Base-by-base conservation (phyloP, 2,797 vertebrate genomes). In the Chrosomus eos region DNA sequence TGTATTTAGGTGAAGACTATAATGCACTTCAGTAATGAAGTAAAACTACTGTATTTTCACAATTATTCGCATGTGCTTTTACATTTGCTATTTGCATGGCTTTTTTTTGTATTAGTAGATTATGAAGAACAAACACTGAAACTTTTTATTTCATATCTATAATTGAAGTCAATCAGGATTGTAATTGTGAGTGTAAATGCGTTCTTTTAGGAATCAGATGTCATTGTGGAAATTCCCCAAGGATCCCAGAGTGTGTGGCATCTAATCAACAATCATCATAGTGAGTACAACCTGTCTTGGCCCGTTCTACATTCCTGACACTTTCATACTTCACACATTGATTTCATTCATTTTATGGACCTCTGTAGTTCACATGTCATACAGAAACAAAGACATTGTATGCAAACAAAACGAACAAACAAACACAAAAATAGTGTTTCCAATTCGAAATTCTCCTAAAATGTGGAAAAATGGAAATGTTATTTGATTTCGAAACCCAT, bases 191-290 rank as follows among this genome's bases (percentile, higher is more conserved):
- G 83, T 85, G 87, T 87, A 83, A 89, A 88, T 87, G 81, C 89
- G 88, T 91, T 91, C 88, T 89, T 91, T 91, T 86, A 87, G 88
- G 86, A 89, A 81, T 89, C 85, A 85, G 86, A 87, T 90, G 87
- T 87, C 88, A 86, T 89, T 89, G 83, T 80, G 87, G 85, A 79
- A 81, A 67, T 87, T 86, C 74, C 67, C 77, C 82, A 87, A 82
- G 86, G 86, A 89, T 75, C 85, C 81, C 76, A 84, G 71, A 68
- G 85, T 84, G 85, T 84, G 85, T 85, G 73, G 40, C 85, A 88
- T 90, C 87, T 89, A 81, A 91, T 90, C 89, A 90, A 85, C 87
- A 90, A 83, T 85, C 74, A 85, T 87, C 85, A 83, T 36, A 38
- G 86, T 86, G 78, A 84, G 78, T 81, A 83, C 84, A 87, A 86